Evolutionary conservation across 2,113 vertebrate genomes (phyloP), one percentile per base, ranked within the genome.

Genomic region (Ondatra zibethicus): DNA sequence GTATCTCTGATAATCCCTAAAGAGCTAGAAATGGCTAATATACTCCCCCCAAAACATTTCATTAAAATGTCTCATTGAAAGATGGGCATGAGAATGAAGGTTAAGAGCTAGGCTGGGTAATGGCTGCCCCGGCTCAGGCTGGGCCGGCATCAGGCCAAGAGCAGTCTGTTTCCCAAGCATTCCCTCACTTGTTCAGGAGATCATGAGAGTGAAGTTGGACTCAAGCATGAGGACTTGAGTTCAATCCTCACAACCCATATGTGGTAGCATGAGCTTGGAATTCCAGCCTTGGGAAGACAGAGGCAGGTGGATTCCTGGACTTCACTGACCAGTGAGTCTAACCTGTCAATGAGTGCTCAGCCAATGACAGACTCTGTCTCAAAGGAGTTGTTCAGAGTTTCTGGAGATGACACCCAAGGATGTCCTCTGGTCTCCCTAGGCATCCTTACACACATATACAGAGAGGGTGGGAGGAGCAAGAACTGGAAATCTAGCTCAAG

Each of bases 181-280:
- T 97, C 87, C 75, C 97, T 98, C 94, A 97, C 97, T 98, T 98
- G 96, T 97, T 98, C 97, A 97, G 97, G 96, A 97, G 96, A 98
- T 97, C 96, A 97, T 97, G 96, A 96, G 96, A 98, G 97, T 97
- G 96, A 97, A 98, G 96, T 95, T 96, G 94, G 95, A 82, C 97
- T 89, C 16, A 66, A 66, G 16, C 84, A 12, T 23, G 29, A 47
- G 31, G 39, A 13, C 29, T 21, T 45, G 27, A 86, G 84, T 47
- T 66, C 61, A 86, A 23, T 66, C 42, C 4, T 19, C 17, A 47
- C 27, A 33, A 3, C 25, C 16, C 27, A 12, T 31, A 42, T 42
- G 81, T 85, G 39, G n/a, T 29, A 63, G 13, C 13, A 63, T 42
- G 81, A 42, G 7, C 14, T 45, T 65, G 8, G 19, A 45, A 85